Percentiles rank a stretch among this genome's conserved stretches.
Conservation (phyloP, 2,113 vertebrate genomes). For the Morone chrysops region DNA sequence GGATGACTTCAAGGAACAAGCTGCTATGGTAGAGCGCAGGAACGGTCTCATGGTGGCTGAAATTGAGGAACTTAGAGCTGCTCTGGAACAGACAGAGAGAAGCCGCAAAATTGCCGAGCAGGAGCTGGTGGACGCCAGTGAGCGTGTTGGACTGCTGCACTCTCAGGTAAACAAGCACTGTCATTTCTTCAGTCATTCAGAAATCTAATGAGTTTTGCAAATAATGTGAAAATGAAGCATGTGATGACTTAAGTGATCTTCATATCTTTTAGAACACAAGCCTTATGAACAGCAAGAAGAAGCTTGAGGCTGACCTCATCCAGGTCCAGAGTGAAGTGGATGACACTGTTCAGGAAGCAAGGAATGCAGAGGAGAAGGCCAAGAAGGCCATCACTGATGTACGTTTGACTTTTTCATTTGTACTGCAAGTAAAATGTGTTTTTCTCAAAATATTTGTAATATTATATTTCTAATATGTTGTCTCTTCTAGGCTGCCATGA, state of each 20-base stretch:
- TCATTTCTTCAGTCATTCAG: background rate
- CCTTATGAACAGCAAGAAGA: slow-evolving; percentile 78
- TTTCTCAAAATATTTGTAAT: background rate
- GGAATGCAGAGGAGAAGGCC: slow-evolving; percentile 93
- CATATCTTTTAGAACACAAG: slow-evolving; percentile 70
- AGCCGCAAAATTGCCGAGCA: background rate
- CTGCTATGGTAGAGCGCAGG: slow-evolving; percentile 88
- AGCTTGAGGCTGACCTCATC: slow-evolving; percentile 75
- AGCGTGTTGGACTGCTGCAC: slow-evolving; percentile 88
- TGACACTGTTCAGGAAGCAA: slow-evolving; percentile 78
- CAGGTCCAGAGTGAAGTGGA: slow-evolving; percentile 79
- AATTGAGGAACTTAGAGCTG: slow-evolving; percentile 85
- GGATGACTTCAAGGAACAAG: slow-evolving; percentile 88
- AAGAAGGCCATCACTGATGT: slow-evolving; percentile 94
- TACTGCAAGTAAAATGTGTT: background rate
- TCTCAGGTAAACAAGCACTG: slow-evolving; percentile 81
- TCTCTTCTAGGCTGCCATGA: slow-evolving; percentile 85
- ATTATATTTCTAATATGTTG: background rate
- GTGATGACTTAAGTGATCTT: background rate
- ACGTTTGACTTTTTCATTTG: background rate
- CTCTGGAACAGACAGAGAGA: slow-evolving; percentile 88
- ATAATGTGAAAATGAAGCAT: background rate
- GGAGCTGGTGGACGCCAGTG: slow-evolving; percentile 80
- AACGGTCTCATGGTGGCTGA: slow-evolving; percentile 85
- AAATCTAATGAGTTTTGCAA: background rate